phyloP scores from a whole-genome alignment of 2,113 vertebrate species.

The Odontophorus gujanensis region DNA sequence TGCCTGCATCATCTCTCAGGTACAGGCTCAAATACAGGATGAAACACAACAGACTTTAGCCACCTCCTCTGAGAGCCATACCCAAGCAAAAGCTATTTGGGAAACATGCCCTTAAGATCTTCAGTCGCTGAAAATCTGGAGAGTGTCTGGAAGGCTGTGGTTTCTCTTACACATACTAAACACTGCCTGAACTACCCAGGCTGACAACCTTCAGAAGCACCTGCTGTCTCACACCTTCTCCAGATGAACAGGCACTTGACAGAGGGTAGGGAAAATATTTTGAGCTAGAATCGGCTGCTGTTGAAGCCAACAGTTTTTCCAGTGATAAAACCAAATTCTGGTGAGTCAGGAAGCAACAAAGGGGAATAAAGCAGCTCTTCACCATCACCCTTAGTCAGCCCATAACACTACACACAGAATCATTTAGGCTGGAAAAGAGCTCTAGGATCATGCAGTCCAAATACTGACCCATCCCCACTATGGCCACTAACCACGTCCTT shows the following conservation, averaged over 20 bases:
- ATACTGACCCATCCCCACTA: too few species aligned
- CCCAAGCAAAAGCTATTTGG: not conserved
- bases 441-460: too few species aligned
- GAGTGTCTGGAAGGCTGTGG: not conserved
- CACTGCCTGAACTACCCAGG: not conserved
- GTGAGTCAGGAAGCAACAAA: not conserved
- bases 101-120: slow-evolving; percentile 18
- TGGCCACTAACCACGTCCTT: too few species aligned
- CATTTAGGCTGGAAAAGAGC: too few species aligned
- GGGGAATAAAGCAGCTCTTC: not conserved
- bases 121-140: not conserved
- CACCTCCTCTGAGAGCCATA: accelerated
- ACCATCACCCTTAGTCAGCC: not conserved
- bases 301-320: not conserved
- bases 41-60: not conserved
- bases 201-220: not conserved
- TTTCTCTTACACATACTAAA: not conserved
- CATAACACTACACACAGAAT: not conserved
- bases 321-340: accelerated
- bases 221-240: not conserved
- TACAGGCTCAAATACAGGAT: not conserved
- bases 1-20: not conserved
- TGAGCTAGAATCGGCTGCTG: not conserved
- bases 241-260: not conserved
- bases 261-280: not conserved